phyloP scores from a whole-genome alignment of 2,113 vertebrate genomes.

The Sturnus vulgaris region DNA sequence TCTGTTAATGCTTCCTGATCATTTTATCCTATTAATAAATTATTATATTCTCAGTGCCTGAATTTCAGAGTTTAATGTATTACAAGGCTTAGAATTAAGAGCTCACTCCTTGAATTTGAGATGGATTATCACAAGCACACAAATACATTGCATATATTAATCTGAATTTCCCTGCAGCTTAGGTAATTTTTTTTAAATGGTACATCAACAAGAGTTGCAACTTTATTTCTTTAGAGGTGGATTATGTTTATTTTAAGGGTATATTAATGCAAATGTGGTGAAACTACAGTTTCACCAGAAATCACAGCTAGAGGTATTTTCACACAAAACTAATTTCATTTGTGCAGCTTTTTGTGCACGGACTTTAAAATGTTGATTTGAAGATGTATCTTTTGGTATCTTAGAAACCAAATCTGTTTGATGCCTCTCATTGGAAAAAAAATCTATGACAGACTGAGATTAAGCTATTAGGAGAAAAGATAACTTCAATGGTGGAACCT shows the following conservation, averaged over 20 bases:
- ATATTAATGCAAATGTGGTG: neutral
- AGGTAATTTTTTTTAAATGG: neutral
- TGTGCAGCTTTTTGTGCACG: neutral
- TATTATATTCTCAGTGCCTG: constrained; percentile 16
- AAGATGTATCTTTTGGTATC: constrained; percentile 25
- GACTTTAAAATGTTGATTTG: constrained; percentile 11
- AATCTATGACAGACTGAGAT: neutral
- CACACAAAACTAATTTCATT: neutral
- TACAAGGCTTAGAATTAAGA: constrained; percentile 47
- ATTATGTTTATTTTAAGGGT: neutral
- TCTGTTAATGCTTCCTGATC: constrained; percentile 53
- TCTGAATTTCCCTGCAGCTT: neutral
- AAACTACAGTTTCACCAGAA: neutral
- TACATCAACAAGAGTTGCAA: neutral
- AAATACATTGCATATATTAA: neutral
- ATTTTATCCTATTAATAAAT: constrained; percentile 51
- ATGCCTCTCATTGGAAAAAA: neutral
- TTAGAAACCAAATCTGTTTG: constrained; percentile 35
- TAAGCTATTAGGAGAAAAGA: neutral
- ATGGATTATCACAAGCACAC: constrained; percentile 11
- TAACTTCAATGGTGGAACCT: neutral
- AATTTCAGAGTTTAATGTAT: constrained; percentile 35
- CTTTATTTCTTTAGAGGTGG: neutral
- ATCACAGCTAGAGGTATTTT: neutral
- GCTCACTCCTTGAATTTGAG: constrained; percentile 19